Evolutionary conservation across 1,140 invertebrate genomes (phyloP), one percentile per base, ranked within the genome.

Genomic region (Zophobas morio): DNA sequence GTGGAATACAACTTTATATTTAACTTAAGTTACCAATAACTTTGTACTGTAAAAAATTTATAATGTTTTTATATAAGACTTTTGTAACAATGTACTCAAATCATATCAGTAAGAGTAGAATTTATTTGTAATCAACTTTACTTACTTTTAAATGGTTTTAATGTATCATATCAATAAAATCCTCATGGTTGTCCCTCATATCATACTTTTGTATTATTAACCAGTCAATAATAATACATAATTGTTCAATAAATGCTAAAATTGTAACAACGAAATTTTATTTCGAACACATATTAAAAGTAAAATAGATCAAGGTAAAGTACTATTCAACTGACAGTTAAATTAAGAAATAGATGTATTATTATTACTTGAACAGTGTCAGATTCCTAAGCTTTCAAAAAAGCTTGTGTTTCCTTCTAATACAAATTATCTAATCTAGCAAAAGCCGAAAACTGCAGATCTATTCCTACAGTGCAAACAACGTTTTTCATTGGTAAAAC

Each of bases 221-320:
- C 51, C 37, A 54, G 54, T 73, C 71, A 54, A 66, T 73, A 56
- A 56, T 73, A 73, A 56, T 42, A 53, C 35, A 6, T 73, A 73
- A 73, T 73, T 73, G 71, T 73, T 73, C 71, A 73, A 73, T 73
- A 73, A 73, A 73, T 39, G 46, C 49, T 73, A 73, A 72, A 71
- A 34, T 20, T 0, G 20, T 20, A 20, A 20, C 20, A 20, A 20
- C 0, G 20, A 20, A 46, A 8, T 46, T 46, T 46, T 46, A 46
- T 46, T 46, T 46, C 3, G 6, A 46, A 46, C 3, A 8, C 42
- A 46, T 46, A 46, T 46, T 46, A 20, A 20, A 20, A 20, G 20
- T 20, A 20, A 20, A 20, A 20, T 0, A 20, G 20, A 20, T 20
- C 20, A 20, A 20, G 20, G 20, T 20, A 20, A 20, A 20, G 20